phyloP scores from a whole-genome alignment of 2,888 invertebrate genomes.

The Megalurothrips usitatus region DNA sequence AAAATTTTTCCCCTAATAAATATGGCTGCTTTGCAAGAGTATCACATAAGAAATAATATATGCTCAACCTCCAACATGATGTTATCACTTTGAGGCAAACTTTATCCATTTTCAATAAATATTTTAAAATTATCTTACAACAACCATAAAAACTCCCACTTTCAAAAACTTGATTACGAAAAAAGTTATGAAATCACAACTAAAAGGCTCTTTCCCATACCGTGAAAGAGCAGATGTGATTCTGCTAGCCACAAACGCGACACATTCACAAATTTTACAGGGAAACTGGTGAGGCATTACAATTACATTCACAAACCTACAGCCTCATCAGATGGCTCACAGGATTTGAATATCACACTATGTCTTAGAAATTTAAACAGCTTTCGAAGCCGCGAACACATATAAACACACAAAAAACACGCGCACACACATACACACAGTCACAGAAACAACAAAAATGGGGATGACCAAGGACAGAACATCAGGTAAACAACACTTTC shows the following conservation, averaged over 20 bases:
- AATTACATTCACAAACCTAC: slow-evolving; percentile 12
- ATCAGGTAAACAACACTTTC: neutral
- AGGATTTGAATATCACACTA: slow-evolving; percentile 5
- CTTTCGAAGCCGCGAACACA: slow-evolving; percentile 10
- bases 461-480: no score
- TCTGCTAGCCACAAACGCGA: neutral
- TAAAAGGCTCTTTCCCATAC: neutral
- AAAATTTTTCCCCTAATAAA: neutral
- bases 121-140: slow-evolving; percentile 14
- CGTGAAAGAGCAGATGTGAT: slow-evolving; percentile 15
- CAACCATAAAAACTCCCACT: slow-evolving; percentile 7
- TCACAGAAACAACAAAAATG: no score
- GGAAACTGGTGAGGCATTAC: slow-evolving; percentile 4
- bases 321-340: neutral
- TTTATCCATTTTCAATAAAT: slow-evolving; percentile 12
- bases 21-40: neutral
- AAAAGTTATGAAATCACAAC: slow-evolving; percentile 15
- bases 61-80: slow-evolving; percentile 2
- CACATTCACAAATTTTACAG: slow-evolving; percentile 1
- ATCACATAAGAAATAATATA: neutral
- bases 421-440: neutral
- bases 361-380: slow-evolving; percentile 1
- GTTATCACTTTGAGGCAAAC: neutral
- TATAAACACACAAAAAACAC: neutral
- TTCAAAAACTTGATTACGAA: neutral